Conservation (phyloP, 2,797 vertebrate genomes). For the Monodelphis domestica region DNA sequence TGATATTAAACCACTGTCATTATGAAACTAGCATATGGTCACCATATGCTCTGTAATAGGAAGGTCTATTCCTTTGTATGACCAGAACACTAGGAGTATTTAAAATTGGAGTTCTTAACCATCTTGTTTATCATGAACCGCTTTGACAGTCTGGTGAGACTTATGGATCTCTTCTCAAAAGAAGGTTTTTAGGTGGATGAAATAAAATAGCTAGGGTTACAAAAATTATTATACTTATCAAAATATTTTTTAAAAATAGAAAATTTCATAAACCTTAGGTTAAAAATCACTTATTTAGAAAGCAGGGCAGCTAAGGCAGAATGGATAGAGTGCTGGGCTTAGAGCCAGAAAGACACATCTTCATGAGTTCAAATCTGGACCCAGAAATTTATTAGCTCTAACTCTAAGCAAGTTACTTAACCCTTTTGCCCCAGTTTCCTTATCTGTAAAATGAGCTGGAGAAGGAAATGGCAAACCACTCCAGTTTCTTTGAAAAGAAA, state of each 20-base stretch:
- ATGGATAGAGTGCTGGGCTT: background rate
- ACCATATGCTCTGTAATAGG: conserved; percentile 43
- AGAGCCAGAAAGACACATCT: background rate
- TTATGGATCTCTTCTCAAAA: background rate
- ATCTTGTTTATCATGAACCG: background rate
- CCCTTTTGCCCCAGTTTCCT: background rate
- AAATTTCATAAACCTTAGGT: background rate
- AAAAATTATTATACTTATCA: background rate
- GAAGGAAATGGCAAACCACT: background rate
- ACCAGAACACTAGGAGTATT: conserved; percentile 12
- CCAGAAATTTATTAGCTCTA: background rate
- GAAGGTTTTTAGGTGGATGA: background rate
- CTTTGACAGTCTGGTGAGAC: background rate
- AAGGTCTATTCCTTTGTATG: background rate
- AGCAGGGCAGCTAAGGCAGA: background rate
- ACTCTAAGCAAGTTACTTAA: background rate
- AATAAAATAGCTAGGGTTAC: background rate
- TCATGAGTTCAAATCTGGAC: background rate
- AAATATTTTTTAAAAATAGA: too few species aligned
- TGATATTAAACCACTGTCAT: background rate
- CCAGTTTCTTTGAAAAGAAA: background rate
- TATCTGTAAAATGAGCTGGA: background rate
- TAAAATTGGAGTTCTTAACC: conserved; percentile 20
- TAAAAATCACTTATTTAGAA: background rate
- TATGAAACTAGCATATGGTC: conserved; percentile 27